A percentile compares a stretch with the other conserved stretches of the same genome.
Evolutionary conservation across 2,888 invertebrate species (phyloP).

Genomic region (Axea sp.): DNA sequence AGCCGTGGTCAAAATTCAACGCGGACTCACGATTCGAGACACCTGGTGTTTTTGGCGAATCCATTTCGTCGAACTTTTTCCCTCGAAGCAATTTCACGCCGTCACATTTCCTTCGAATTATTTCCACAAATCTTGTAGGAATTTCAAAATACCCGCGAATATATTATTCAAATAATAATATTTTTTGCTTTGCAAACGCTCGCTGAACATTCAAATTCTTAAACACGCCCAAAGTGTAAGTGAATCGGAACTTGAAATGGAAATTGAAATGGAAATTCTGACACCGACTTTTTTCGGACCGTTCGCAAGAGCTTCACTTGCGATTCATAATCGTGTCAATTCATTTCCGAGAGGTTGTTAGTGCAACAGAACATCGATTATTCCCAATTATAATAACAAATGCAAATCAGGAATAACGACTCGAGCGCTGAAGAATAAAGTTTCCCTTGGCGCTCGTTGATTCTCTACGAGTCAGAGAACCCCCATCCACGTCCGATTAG

Average conservation of each 20-base stretch:
- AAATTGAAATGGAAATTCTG: constrained; percentile 1
- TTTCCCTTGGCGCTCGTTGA: constrained; percentile 70
- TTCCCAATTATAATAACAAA: constrained; percentile 78
- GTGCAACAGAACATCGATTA: constrained; percentile 73
- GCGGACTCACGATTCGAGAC: constrained; percentile 44
- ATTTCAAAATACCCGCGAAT: constrained; percentile 18
- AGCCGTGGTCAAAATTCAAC: constrained; percentile 42
- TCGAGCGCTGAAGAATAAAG: constrained; percentile 73
- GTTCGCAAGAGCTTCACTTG: no score
- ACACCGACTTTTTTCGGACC: no score
- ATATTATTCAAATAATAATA: constrained; percentile 21
- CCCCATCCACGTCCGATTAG: constrained; percentile 48
- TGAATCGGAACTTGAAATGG: background rate
- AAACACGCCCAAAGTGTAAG: background rate
- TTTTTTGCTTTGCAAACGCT: constrained; percentile 1
- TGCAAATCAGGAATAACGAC: constrained; percentile 78
- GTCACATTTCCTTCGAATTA: constrained; percentile 28
- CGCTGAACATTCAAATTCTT: constrained; percentile 4
- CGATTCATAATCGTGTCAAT: no score
- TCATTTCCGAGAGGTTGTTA: constrained; percentile 69
- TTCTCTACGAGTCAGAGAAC: constrained; percentile 29
- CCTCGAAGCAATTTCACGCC: constrained; percentile 30
- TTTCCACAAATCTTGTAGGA: constrained; percentile 27
- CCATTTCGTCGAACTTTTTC: constrained; percentile 20
- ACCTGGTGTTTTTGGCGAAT: constrained; percentile 34